Conservation (phyloP, 2,797 vertebrate species). For the Sibirionetta formosa region DNA sequence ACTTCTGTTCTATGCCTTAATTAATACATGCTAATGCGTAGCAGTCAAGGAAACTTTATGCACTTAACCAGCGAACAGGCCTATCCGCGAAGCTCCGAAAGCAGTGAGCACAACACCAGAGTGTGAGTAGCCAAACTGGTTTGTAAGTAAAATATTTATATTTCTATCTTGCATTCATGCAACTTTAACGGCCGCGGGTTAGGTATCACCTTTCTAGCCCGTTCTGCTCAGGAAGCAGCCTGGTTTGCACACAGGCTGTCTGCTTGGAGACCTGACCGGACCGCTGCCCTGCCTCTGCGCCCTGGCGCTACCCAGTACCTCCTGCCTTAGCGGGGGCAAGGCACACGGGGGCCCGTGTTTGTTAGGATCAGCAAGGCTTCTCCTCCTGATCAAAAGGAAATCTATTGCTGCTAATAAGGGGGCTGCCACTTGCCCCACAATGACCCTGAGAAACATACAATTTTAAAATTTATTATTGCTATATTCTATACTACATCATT, state of each 20-base stretch:
- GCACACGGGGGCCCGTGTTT: background rate
- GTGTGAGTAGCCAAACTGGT: background rate
- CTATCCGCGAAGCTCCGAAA: background rate
- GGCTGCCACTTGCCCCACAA: background rate
- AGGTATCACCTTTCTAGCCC: background rate
- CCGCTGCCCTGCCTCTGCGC: background rate
- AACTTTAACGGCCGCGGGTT: background rate
- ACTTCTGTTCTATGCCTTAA: background rate
- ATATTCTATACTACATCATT: background rate
- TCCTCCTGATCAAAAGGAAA: background rate
- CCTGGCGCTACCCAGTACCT: background rate
- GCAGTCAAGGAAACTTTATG: background rate
- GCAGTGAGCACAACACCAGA: background rate
- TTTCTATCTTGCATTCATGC: background rate
- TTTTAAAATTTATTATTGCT: background rate
- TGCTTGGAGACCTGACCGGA: background rate
- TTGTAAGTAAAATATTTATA: background rate
- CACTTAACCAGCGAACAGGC: background rate
- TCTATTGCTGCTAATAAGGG: background rate
- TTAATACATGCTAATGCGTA: background rate
- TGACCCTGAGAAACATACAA: accelerated
- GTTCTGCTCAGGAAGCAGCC: background rate
- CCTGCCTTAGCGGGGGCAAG: background rate
- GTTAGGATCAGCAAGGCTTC: background rate
- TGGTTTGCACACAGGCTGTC: too few species aligned